A percentile compares a stretch with the other conserved stretches of the same genome.
Conservation (phyloP, 2,113 vertebrate genomes). For the Gobio gobio region DNA sequence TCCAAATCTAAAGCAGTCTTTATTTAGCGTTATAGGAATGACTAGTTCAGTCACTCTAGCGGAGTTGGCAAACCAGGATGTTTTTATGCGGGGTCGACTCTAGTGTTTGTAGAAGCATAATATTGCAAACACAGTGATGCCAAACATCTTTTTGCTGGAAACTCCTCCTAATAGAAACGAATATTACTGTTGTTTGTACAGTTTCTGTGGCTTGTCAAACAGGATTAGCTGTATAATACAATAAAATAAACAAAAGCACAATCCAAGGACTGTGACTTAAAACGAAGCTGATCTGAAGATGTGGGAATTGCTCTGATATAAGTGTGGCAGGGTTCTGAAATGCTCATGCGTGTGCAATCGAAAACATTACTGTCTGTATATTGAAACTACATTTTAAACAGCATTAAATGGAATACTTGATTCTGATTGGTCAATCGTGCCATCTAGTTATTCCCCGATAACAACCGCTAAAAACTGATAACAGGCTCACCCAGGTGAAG, state of each 20-base stretch:
- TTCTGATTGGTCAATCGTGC: too few species aligned
- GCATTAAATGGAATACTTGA: too few species aligned
- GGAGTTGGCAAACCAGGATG: not conserved
- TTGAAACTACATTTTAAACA: not conserved
- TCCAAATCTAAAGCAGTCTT: not conserved
- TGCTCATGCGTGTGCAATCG: not conserved
- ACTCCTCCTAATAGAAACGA: not conserved
- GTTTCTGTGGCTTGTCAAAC: not conserved
- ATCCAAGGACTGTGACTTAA: not conserved
- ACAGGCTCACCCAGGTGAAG: too few species aligned
- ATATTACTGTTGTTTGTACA: not conserved
- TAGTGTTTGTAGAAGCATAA: not conserved
- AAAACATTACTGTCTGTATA: not conserved
- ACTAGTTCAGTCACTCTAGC: not conserved
- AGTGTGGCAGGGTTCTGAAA: not conserved
- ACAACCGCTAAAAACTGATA: too few species aligned
- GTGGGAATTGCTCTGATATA: not conserved
- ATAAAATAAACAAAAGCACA: not conserved
- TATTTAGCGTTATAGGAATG: not conserved
- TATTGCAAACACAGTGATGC: not conserved
- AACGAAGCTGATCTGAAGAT: not conserved
- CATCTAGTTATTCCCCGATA: too few species aligned
- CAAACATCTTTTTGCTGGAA: not conserved
- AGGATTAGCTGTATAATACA: not conserved
- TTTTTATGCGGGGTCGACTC: not conserved